These are phyloP conservation scores for Malurus cyaneus DNA, from an alignment of 2,113 vertebrate species.

Conservation along the genomic window DNA sequence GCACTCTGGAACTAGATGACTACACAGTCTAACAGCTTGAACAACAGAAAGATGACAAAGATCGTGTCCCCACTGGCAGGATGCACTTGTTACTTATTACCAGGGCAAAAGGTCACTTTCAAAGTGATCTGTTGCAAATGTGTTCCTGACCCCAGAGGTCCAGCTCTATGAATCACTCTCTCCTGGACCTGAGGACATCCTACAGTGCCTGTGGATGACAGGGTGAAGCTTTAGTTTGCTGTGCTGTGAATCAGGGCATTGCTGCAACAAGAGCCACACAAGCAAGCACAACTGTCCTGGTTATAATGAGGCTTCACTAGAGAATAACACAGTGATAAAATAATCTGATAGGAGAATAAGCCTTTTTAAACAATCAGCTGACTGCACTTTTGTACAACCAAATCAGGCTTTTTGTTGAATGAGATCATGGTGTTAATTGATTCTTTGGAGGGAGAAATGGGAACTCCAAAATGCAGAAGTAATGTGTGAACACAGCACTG, in stretches of 20 bases:
- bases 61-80: neutral
- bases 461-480: neutral
- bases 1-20: neutral
- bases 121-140: slow-evolving; percentile 12
- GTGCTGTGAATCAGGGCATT: neutral
- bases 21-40: neutral
- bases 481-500: neutral
- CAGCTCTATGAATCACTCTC: neutral
- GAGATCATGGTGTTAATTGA: neutral
- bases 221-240: neutral
- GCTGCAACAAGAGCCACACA: neutral
- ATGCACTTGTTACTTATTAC: slow-evolving; percentile 32
- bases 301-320: neutral
- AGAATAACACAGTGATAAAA: neutral
- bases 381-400: neutral
- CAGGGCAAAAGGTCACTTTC: slow-evolving; percentile 1
- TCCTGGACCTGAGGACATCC: neutral
- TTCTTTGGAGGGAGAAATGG: neutral
- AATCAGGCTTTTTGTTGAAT: neutral
- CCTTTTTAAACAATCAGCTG: neutral
- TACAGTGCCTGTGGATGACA: neutral
- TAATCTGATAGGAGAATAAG: neutral
- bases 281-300: neutral
- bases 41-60: slow-evolving; percentile 1
- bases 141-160: neutral